Percentiles rank a stretch among this genome's conserved stretches.
phyloP scores from a whole-genome alignment of 2,888 invertebrate species.

The Cartodere bifasciata region DNA sequence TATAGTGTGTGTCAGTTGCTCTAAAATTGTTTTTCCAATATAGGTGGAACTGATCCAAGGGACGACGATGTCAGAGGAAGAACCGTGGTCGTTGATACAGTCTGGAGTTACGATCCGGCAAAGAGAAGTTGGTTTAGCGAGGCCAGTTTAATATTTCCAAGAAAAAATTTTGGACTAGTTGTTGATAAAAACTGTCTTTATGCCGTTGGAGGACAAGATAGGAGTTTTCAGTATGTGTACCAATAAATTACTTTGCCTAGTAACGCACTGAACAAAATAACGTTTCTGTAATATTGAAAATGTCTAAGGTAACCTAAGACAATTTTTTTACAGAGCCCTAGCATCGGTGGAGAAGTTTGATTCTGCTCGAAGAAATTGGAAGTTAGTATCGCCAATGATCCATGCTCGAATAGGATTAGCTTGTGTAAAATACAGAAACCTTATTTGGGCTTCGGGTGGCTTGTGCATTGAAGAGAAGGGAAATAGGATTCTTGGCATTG shows the following conservation, averaged over 20 bases:
- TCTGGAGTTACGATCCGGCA: slow-evolving; percentile 58
- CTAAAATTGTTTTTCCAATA: no score
- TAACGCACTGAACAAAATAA: no score
- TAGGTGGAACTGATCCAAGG: slow-evolving; percentile 54
- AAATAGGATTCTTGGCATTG: slow-evolving; percentile 42
- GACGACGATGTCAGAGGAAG: slow-evolving; percentile 44
- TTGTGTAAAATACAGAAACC: slow-evolving; percentile 45
- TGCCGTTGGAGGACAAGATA: slow-evolving; percentile 59
- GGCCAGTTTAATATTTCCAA: slow-evolving; percentile 42
- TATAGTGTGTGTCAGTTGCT: no score
- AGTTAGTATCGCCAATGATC: slow-evolving; percentile 44
- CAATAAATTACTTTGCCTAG: background rate
- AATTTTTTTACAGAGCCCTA: slow-evolving; percentile 41
- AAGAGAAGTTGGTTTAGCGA: slow-evolving; percentile 52
- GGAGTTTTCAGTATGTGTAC: slow-evolving; percentile 37
- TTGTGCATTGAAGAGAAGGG: slow-evolving; percentile 45
- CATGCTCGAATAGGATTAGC: slow-evolving; percentile 49
- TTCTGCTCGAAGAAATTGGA: slow-evolving; percentile 44
- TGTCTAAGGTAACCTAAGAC: no score
- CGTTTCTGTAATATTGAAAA: no score
- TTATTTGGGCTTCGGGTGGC: slow-evolving; percentile 64
- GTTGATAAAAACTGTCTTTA: slow-evolving; percentile 52
- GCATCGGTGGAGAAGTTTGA: slow-evolving; percentile 51
- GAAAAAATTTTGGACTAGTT: slow-evolving; percentile 59
- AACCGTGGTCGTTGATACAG: slow-evolving; percentile 45